Percentiles rank a stretch among this genome's conserved stretches.
phyloP scores from a whole-genome alignment of 2,888 invertebrate species.

The Lottia gigantea region DNA sequence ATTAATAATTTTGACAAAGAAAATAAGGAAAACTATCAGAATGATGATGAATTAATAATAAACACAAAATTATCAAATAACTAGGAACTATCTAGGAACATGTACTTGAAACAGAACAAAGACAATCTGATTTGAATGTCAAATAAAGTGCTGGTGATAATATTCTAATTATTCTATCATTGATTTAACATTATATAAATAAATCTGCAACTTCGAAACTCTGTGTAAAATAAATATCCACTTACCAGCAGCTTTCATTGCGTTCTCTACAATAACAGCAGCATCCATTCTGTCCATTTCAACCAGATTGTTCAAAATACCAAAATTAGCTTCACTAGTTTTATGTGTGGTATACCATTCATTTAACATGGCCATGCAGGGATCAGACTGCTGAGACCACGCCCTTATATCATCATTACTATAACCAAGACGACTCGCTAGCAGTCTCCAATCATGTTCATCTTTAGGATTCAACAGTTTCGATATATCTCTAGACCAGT shows the following conservation, averaged over 20 bases:
- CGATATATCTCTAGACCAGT: constrained; percentile 62
- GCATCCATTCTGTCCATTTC: constrained; percentile 63
- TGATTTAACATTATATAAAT: too few species aligned
- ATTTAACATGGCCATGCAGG: constrained; percentile 62
- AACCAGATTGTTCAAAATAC: constrained; percentile 52
- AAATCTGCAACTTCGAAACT: too few species aligned
- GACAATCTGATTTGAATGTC: too few species aligned
- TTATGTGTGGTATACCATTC: constrained; percentile 66
- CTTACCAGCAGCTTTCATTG: constrained; percentile 56
- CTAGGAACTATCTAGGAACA: too few species aligned
- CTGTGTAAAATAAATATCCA: too few species aligned
- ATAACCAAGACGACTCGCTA: constrained; percentile 61
- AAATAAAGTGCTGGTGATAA: too few species aligned
- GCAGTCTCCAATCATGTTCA: constrained; percentile 62
- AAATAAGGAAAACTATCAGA: too few species aligned
- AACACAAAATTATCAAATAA: too few species aligned
- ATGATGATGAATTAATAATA: too few species aligned
- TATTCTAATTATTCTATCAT: too few species aligned
- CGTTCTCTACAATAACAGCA: constrained; percentile 58
- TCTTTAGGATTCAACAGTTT: constrained; percentile 55
- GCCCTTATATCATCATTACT: constrained; percentile 59
- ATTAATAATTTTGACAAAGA: too few species aligned
- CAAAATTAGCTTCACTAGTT: constrained; percentile 58
- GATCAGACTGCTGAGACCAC: constrained; percentile 63
- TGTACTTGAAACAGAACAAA: too few species aligned